Percentiles rank a stretch among this genome's conserved stretches.
Conservation (phyloP, 1,140 invertebrate species). For the Drosophila sp. region DNA sequence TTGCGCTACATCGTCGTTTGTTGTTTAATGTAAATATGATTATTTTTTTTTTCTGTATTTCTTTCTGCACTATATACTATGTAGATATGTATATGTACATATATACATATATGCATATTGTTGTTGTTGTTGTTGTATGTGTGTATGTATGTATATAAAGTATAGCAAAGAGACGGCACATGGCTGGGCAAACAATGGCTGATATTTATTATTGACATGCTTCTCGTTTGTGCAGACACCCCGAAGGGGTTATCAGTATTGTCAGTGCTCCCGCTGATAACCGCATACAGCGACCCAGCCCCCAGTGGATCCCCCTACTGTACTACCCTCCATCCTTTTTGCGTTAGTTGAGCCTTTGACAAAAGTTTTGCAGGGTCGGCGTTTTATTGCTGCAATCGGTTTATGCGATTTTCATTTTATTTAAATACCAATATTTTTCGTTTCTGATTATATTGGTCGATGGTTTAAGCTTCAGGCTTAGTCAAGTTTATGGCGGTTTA, state of each 20-base stretch:
- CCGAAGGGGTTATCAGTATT: constrained; percentile 71
- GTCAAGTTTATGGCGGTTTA: constrained; percentile 68
- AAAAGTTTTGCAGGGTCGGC: constrained; percentile 35
- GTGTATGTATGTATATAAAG: constrained; percentile 19
- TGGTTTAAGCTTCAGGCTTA: constrained; percentile 58
- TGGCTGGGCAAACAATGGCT: constrained; percentile 67
- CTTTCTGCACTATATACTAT: constrained; percentile 34
- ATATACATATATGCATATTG: constrained; percentile 12
- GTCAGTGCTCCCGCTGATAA: constrained; percentile 69
- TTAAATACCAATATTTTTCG: constrained; percentile 61
- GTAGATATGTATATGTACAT: constrained; percentile 15
- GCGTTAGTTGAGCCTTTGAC: constrained; percentile 57
- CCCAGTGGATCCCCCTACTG: not conserved
- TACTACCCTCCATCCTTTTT: not conserved
- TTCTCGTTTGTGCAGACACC: constrained; percentile 28
- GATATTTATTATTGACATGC: constrained; percentile 79
- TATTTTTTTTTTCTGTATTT: constrained; percentile 54
- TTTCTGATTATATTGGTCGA: constrained; percentile 31
- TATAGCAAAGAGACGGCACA: constrained; percentile 11
- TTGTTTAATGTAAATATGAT: constrained; percentile 77
- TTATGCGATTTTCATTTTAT: constrained; percentile 73
- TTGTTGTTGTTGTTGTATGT: too few species aligned
- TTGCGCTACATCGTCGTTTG: constrained; percentile 44
- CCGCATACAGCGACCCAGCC: constrained; percentile 28
- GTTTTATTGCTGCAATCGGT: constrained; percentile 55